Evolutionary conservation across 2,888 invertebrate genomes (phyloP).

Genomic region (Drosophila lacicola): DNA sequence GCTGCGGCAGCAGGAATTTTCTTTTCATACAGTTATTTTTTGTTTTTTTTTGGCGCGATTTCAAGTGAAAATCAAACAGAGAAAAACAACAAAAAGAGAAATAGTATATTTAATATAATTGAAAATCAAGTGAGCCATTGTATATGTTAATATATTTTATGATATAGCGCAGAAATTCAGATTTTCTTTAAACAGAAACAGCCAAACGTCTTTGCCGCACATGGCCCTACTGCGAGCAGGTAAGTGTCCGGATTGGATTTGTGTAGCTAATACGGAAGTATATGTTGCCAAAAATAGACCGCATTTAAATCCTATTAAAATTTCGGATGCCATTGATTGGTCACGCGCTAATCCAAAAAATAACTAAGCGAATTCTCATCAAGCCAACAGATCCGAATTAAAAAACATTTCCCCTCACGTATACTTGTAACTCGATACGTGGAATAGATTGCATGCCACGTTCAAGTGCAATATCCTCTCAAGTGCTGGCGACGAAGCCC

Average conservation of each 20-base stretch:
- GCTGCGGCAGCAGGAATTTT: conserved; percentile 8
- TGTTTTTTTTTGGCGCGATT: conserved; percentile 32
- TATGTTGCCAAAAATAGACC: conserved; percentile 22
- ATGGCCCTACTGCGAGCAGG: conserved; percentile 25
- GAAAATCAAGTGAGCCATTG: conserved; percentile 11
- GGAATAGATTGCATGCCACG: background rate
- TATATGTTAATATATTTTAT: conserved; percentile 10
- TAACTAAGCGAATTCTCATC: background rate
- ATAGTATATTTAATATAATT: conserved; percentile 2
- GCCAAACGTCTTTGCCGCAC: conserved; percentile 2
- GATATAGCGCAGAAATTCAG: conserved; percentile 3
- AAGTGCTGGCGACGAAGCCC: conserved; percentile 1
- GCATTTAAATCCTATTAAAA: conserved; percentile 2
- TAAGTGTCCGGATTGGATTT: conserved; percentile 13
- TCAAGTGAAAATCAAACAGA: conserved; percentile 5
- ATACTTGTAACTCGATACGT: background rate
- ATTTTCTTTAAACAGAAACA: conserved; percentile 13
- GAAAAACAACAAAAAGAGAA: background rate
- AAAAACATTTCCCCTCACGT: background rate
- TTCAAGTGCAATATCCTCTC: conserved; percentile 44
- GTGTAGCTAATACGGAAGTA: conserved; percentile 3
- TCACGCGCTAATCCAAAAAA: conserved; percentile 2
- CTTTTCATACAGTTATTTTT: background rate
- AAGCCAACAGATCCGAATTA: background rate
- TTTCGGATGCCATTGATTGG: conserved; percentile 4